Evolutionary conservation across 2,797 vertebrate species (phyloP), one percentile per base, ranked within the genome.

Genomic region (Sphenopsis melanotis): DNA sequence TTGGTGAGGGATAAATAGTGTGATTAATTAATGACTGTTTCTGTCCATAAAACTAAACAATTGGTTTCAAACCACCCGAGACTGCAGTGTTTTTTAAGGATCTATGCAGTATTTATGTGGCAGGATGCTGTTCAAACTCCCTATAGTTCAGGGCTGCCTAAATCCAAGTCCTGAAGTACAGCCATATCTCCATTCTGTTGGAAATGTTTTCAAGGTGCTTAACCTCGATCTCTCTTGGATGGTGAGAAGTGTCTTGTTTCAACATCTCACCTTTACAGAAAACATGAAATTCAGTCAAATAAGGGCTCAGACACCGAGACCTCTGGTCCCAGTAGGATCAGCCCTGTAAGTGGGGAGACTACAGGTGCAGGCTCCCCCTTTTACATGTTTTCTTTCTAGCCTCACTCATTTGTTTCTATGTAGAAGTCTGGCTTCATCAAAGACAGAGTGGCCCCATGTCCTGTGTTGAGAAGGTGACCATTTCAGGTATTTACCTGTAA

Each of bases 21-120:
- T 64, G 88, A 89, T 94, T 93, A 93, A 89, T 94, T 94, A 93
- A 82, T 80, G 44, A 71, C 13, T 56, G 15, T 72, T 92, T 82
- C 85, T 64, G 78, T 83, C 56, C 49, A 52, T 80, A 80, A 94
- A 95, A 55, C 20, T 49, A 71, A 91, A 57, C 2, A 3, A 74
- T 92, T 87, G 16, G 13, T 87, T 95, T 92, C 70, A 91, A 91
- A 59, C 9, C 87, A 83, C 41, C 15, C 3, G 24, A 49, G 47
- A 80, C n/a, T 86, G 57, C 81, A 79, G 47, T 47, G 18, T 23
- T 89, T 84, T 85, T 87, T 61, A 89, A 80, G 65, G 34, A 80
- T 47, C 37, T 89, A 34, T 59, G 44, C 44, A 66, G 26, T 34
- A 88, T 61, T 83, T 81, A 81, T 82, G 15, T 46, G 18, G n/a